Conservation (phyloP, 1,140 invertebrate species). For the Calephelis nemesis region DNA sequence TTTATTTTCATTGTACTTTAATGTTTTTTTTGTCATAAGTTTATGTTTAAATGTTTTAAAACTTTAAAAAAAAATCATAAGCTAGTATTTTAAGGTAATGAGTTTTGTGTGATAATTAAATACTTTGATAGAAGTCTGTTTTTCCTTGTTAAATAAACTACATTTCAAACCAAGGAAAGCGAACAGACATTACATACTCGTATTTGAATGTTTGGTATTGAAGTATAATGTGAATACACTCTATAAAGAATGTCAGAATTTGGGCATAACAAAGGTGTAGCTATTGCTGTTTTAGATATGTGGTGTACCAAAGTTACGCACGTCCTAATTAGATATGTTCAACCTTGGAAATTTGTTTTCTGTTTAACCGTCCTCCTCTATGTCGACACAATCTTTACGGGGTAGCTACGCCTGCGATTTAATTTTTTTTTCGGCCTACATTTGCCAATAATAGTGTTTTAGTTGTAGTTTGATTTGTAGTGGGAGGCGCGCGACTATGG, state of each 20-base stretch:
- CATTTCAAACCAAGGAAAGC: background rate
- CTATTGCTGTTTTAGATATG: background rate
- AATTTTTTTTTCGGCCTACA: background rate
- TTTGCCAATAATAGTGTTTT: background rate
- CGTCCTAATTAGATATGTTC: background rate
- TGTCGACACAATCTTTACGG: background rate
- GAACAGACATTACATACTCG: background rate
- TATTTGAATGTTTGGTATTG: background rate
- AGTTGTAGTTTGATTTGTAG: slow-evolving; percentile 30
- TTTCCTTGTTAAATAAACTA: background rate
- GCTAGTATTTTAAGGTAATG: too few relatives aligned
- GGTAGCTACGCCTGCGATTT: background rate
- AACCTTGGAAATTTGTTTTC: background rate
- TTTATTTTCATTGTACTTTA: too few relatives aligned
- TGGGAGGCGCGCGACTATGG: slow-evolving; percentile 52
- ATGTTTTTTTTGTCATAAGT: too few relatives aligned
- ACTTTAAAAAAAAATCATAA: too few relatives aligned
- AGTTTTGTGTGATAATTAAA: too few relatives aligned
- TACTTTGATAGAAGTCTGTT: background rate
- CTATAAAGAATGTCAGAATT: background rate
- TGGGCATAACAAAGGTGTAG: background rate
- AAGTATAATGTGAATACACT: background rate
- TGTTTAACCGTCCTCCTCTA: too few relatives aligned
- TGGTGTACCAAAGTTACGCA: background rate
- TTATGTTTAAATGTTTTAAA: too few relatives aligned